Conservation (phyloP, 2,113 vertebrate genomes). For the Rhinopithecus roxellana region DNA sequence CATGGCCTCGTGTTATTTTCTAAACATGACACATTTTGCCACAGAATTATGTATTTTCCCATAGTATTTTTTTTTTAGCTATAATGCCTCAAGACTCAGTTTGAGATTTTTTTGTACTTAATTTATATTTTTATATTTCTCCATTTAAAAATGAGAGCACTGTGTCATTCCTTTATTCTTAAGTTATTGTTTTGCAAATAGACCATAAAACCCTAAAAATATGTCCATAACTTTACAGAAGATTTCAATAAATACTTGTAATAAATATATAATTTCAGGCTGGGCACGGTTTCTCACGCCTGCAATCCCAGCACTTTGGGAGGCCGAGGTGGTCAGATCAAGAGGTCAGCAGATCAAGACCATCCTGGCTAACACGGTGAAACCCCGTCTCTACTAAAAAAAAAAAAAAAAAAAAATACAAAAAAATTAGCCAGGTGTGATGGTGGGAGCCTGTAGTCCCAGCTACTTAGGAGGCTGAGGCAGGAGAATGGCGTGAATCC, state of each 20-base stretch:
- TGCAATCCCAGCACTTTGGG: too few relatives aligned
- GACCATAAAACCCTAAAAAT: not conserved
- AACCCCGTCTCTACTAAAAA: too few relatives aligned
- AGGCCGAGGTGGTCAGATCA: too few relatives aligned
- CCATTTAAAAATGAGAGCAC: not conserved
- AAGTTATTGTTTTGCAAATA: not conserved
- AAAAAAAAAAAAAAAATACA: too few relatives aligned
- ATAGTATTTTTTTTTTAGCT: not conserved
- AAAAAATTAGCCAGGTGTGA: too few relatives aligned
- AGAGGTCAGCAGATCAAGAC: too few relatives aligned
- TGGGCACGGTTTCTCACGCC: accelerated
- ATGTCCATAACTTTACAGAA: not conserved
- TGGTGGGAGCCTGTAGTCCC: too few relatives aligned
- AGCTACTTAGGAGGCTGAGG: too few relatives aligned
- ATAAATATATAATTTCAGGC: not conserved
- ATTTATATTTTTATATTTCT: not conserved
- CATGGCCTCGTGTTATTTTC: not conserved
- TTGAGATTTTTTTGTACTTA: not conserved
- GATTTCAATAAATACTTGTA: not conserved
- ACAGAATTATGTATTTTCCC: not conserved
- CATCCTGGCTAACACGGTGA: too few relatives aligned
- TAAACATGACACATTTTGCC: not conserved
- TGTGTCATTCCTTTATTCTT: not conserved
- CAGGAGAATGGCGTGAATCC: too few relatives aligned
- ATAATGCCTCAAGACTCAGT: not conserved